Evolutionary conservation across 2,113 vertebrate species (phyloP).

Genomic region (Acrocephalus arundinaceus): DNA sequence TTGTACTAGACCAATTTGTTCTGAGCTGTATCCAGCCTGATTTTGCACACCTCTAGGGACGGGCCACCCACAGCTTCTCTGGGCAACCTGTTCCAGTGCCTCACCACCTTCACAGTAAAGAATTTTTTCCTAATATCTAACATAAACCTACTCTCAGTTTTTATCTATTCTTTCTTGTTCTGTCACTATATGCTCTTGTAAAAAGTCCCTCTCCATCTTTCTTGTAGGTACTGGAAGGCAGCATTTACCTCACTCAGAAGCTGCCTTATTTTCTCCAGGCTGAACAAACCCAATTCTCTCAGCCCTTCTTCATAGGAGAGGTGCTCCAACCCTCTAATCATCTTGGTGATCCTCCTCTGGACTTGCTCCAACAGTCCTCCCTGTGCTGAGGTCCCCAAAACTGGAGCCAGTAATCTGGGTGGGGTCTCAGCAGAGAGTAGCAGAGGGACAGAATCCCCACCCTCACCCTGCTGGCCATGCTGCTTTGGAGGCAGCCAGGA

Average conservation of each 20-base stretch:
- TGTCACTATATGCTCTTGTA: background rate
- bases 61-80: background rate
- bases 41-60: background rate
- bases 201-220: background rate
- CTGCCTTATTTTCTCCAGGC: background rate
- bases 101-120: background rate
- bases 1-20: background rate
- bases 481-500: background rate
- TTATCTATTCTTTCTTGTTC: background rate
- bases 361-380: background rate
- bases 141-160: background rate
- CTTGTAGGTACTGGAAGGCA: background rate
- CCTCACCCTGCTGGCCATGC: accelerated
- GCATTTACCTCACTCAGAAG: background rate
- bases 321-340: background rate
- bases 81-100: background rate
- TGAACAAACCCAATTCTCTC: background rate
- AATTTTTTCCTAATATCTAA: background rate
- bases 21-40: background rate
- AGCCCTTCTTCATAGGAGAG: background rate
- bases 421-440: background rate
- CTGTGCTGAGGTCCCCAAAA: background rate
- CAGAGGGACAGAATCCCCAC: background rate
- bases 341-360: background rate
- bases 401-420: background rate